Base-by-base conservation (phyloP, 1,140 invertebrate genomes). In the Neodiprion lecontei region DNA sequence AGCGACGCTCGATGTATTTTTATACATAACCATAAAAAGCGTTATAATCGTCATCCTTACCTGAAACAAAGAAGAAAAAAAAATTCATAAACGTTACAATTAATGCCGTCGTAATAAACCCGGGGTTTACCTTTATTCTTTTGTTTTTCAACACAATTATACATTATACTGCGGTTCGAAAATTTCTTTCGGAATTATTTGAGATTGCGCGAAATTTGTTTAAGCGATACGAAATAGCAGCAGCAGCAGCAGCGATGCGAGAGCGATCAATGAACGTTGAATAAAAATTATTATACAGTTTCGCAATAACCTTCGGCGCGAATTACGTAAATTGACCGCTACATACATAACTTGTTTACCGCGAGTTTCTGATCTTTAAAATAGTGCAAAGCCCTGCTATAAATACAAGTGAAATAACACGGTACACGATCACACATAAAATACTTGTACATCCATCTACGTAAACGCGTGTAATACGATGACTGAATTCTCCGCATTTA, bases 291-390 rank as follows among this genome's bases (percentile, higher is more conserved):
- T 40, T 40, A 40, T 40, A 40, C 28, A 40, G 53, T 61, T 61
- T 61, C 53, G 53, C n/a, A 61, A 61, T 61, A 40, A 40, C 28
- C 28, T 40, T 17, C 53, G 53, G 11, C n/a, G n/a, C 53, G 11
- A 40, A 61, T 61, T 61, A 61, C 53, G 53, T 61, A 61, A 61
- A 61, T 61, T 17, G n/a, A 61, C 53, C 53, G 53, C 53, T 12
- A 61, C n/a, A 17, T 61, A 61, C 53, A 61, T 61, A 61, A 61
- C 53, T 61, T 61, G 53, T 61, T 61, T 61, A 61, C 53, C 53
- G 53, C 11, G 53, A 14, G 7, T 17, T 40, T 61, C 4, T 61
- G 53, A 61, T 61, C 11, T 61, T 61, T 61, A 9, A 61, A 61
- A 61, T 61, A 61, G 53, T 61, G 53, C 53, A 61, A 61, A 61